Evolutionary conservation across 1,140 invertebrate genomes (phyloP).

Genomic region (Magallana angulata): DNA sequence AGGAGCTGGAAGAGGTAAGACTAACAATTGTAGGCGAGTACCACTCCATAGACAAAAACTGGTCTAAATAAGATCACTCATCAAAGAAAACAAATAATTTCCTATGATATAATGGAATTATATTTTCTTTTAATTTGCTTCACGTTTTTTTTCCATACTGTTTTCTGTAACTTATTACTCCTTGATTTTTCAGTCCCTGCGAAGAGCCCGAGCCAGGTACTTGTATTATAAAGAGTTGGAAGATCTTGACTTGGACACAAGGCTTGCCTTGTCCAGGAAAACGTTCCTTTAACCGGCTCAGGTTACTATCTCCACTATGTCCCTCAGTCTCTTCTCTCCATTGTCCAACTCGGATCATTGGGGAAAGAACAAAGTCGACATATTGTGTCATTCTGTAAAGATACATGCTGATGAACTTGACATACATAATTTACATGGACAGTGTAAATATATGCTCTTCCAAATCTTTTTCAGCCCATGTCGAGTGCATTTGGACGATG

Average conservation of each 20-base stretch:
- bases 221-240: conserved; percentile 44
- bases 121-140: no score
- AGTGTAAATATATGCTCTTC: neutral
- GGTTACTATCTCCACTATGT: conserved; percentile 34
- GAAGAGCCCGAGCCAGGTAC: conserved; percentile 19
- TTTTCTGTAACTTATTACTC: neutral
- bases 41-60: neutral
- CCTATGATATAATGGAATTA: no score
- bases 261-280: conserved; percentile 49
- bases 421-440: neutral
- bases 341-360: neutral
- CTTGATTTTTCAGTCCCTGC: conserved; percentile 47
- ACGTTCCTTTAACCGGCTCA: conserved; percentile 44
- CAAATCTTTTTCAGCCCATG: conserved; percentile 30
- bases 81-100: no score
- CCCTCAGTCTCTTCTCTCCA: neutral
- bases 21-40: neutral
- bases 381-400: neutral
- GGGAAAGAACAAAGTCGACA: neutral
- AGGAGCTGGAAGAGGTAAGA: neutral
- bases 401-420: no score
- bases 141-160: no score
- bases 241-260: conserved; percentile 54
- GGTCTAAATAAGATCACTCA: neutral
- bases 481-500: conserved; percentile 57